These are phyloP conservation scores for Actinostola sp. DNA, from an alignment of 92 coral and sea anemone genomes.

Conservation along the genomic window DNA sequence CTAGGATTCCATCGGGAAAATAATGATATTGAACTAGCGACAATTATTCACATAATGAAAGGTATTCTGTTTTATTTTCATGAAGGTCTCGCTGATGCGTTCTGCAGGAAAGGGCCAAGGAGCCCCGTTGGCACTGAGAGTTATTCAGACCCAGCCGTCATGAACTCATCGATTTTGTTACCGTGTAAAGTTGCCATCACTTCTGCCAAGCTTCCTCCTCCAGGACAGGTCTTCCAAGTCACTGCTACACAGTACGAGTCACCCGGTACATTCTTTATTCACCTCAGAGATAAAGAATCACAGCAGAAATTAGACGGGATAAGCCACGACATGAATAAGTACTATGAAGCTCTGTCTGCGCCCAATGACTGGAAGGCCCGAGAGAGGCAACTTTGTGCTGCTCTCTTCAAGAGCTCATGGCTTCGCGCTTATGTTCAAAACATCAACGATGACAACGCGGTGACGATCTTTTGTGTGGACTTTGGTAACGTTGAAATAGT, in stretches of 20 bases:
- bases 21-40: not conserved
- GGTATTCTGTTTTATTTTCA: not conserved
- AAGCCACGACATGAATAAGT: conserved; percentile 50
- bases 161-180: not conserved
- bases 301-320: conserved; percentile 17
- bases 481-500: conserved; percentile 74
- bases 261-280: conserved; percentile 36
- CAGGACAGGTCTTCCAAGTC: conserved; percentile 25
- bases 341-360: conserved; percentile 26
- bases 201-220: conserved; percentile 27
- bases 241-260: conserved; percentile 46
- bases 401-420: conserved; percentile 59
- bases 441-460: conserved; percentile 36
- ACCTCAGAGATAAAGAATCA: conserved; percentile 34
- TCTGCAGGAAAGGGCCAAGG: not conserved
- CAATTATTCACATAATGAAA: not conserved
- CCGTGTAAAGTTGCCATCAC: conserved; percentile 37
- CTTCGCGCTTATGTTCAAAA: conserved; percentile 67
- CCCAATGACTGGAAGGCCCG: conserved; percentile 38
- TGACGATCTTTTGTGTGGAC: conserved; percentile 70
- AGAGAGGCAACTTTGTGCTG: conserved; percentile 38
- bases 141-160: not conserved
- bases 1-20: not conserved
- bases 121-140: not conserved
- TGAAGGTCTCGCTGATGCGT: conserved; percentile 27